These are phyloP conservation scores for Protonemura montana DNA, from an alignment of 2,888 invertebrate genomes.

Conservation along the genomic window DNA sequence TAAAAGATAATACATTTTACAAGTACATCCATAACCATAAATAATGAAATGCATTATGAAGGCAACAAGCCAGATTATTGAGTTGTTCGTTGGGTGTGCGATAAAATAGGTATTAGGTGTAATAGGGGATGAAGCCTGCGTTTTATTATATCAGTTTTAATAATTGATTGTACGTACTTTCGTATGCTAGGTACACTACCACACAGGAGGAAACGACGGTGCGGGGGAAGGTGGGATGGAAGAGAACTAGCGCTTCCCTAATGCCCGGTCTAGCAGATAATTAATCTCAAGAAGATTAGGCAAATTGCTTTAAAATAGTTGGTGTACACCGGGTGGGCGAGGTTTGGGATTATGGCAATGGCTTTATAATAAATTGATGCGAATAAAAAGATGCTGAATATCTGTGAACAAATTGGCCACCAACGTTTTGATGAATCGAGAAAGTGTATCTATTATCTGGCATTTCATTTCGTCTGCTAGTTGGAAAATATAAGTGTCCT, in stretches of 20 bases:
- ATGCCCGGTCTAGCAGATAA: not conserved
- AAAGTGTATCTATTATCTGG: no score
- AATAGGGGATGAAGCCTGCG: not conserved
- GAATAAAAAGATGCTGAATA: no score
- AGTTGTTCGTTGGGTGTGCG: not conserved
- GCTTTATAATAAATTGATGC: no score
- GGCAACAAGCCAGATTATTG: not conserved
- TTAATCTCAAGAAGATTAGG: not conserved
- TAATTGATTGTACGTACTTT: not conserved
- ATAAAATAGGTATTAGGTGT: not conserved
- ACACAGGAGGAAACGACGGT: not conserved
- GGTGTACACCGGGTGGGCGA: not conserved
- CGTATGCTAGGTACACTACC: not conserved
- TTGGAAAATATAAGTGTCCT: no score
- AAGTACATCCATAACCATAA: not conserved
- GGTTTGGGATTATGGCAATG: no score
- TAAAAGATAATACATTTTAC: not conserved
- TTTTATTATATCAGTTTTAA: not conserved
- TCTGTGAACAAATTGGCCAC: no score
- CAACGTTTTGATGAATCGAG: no score
- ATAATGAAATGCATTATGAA: not conserved
- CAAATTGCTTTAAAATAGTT: conserved; percentile 12
- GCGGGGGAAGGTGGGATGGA: not conserved
- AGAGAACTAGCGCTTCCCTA: not conserved
- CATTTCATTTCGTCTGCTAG: no score